A percentile compares a stretch with the other conserved stretches of the same genome.
Conservation (phyloP, 2,888 invertebrate genomes). For the Eilema sororculum region DNA sequence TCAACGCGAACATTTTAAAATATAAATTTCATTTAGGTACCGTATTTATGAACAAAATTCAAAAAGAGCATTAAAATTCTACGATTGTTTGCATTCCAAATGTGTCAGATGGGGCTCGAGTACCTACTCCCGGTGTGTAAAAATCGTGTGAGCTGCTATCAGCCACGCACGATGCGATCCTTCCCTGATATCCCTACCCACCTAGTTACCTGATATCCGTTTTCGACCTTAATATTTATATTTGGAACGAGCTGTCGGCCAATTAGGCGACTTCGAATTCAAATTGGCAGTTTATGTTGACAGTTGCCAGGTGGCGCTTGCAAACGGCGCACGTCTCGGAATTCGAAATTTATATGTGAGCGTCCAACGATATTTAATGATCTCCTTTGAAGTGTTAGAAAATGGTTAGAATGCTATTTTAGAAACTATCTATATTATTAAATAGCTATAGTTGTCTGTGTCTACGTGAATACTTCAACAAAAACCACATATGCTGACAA, state of each 20-base stretch:
- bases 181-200: constrained; percentile 45
- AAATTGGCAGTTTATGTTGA: constrained; percentile 81
- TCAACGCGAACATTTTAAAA: constrained; percentile 10
- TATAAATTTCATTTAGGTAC: constrained; percentile 24
- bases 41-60: constrained; percentile 23
- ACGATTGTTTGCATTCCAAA: constrained; percentile 44
- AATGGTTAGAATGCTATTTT: constrained; percentile 79
- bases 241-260: constrained; percentile 74
- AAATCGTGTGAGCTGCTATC: constrained; percentile 39
- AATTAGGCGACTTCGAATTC: constrained; percentile 74
- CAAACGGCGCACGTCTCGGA: constrained; percentile 61
- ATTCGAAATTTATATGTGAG: constrained; percentile 70
- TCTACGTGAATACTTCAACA: constrained; percentile 63
- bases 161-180: constrained; percentile 44
- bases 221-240: constrained; percentile 71
- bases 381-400: constrained; percentile 81
- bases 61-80: constrained; percentile 38
- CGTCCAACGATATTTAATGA: constrained; percentile 75
- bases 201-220: constrained; percentile 63
- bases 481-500: constrained; percentile 66
- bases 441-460: constrained; percentile 61
- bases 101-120: constrained; percentile 38
- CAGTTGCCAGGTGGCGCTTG: constrained; percentile 77
- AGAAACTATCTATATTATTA: constrained; percentile 58
- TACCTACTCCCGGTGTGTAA: constrained; percentile 46